Percentiles rank a stretch among this genome's conserved stretches.
Conservation (phyloP, 2,113 vertebrate species). For the Turnix velox region DNA sequence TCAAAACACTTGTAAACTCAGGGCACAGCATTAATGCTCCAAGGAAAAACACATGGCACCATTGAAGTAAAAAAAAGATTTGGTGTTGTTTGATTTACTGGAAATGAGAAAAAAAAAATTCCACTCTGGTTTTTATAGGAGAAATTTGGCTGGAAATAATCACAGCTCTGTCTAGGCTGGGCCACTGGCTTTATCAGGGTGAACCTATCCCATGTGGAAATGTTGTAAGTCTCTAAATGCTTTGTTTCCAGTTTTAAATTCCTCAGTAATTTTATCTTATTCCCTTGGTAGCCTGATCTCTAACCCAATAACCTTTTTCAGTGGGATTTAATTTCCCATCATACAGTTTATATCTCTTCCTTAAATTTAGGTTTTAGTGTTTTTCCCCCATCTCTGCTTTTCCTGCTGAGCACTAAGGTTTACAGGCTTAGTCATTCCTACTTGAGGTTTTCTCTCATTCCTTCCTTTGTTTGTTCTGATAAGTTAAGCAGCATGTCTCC, state of each 20-base stretch:
- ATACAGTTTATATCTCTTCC: not conserved
- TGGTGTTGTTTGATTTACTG: not conserved
- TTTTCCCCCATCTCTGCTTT: not conserved
- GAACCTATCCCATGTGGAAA: not conserved
- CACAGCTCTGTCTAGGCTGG: not conserved
- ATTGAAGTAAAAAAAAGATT: not conserved
- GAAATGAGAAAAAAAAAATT: slow-evolving; percentile 9
- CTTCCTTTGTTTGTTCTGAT: slow-evolving; percentile 5
- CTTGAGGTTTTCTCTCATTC: not conserved
- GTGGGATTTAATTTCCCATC: not conserved
- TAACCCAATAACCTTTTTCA: not conserved
- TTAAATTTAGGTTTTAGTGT: not conserved
- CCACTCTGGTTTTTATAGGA: not conserved
- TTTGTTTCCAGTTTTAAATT: not conserved
- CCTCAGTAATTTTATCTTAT: not conserved
- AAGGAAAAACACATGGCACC: not conserved
- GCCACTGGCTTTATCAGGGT: not conserved
- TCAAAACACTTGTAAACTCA: not conserved
- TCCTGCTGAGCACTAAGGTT: not conserved
- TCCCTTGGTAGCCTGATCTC: not conserved
- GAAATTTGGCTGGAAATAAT: not conserved
- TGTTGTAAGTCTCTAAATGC: not conserved
- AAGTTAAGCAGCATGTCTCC: not conserved
- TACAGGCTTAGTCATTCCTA: not conserved
- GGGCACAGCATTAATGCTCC: not conserved